Evolutionary conservation across 2,888 invertebrate species (phyloP).

Genomic region (Dicyrtoma fusca): DNA sequence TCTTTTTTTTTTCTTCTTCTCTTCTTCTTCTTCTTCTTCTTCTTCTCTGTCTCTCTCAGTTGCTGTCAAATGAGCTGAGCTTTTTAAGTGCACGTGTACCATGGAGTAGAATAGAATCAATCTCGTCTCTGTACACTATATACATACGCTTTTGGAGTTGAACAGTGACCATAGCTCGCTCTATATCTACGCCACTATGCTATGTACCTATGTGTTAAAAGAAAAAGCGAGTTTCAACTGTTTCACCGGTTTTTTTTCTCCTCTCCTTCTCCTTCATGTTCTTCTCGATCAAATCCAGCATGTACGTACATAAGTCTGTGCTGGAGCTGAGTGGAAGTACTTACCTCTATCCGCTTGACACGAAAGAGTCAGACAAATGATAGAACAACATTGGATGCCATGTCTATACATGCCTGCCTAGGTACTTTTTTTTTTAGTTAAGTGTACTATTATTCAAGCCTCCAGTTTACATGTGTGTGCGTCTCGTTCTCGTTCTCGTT

Average conservation of each 20-base stretch:
- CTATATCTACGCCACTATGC: neutral
- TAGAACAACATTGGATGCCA: neutral
- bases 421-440: neutral
- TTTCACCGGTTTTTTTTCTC: neutral
- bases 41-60: slow-evolving; percentile 12
- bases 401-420: too few species aligned
- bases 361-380: neutral
- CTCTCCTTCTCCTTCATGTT: too few species aligned
- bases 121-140: neutral
- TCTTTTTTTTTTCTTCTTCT: slow-evolving; percentile 6
- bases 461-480: neutral
- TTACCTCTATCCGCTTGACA: neutral
- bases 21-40: slow-evolving; percentile 5
- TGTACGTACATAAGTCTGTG: neutral
- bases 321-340: too few species aligned
- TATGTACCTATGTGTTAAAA: neutral
- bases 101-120: slow-evolving; percentile 18
- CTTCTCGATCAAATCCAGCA: slow-evolving; percentile 11
- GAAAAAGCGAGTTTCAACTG: neutral
- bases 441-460: neutral
- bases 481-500: neutral
- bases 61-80: slow-evolving; percentile 29
- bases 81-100: slow-evolving; percentile 28
- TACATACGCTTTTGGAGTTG: neutral
- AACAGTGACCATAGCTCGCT: neutral